Base-by-base conservation (phyloP, 2,113 vertebrate genomes). In the Montifringilla adamsi region DNA sequence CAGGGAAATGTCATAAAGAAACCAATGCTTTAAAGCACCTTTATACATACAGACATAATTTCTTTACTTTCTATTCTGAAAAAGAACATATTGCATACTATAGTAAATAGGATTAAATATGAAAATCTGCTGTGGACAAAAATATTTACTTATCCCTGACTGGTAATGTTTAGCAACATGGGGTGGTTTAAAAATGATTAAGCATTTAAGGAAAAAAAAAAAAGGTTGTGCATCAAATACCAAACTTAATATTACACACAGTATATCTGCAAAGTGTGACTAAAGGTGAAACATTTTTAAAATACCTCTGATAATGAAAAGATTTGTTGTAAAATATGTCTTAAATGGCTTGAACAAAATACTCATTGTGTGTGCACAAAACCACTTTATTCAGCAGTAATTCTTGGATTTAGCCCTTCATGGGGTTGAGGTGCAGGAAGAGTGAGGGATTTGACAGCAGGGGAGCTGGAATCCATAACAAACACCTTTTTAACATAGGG, bases 221-320 rank as follows among this genome's bases (percentile, higher is more conserved):
- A 27, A 60, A 11, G 13, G 2, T 35, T 78, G 37, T 79, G 30
- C 49, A 89, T 92, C 73, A 68, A 92, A 92, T 70, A 56, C 66
- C 20, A 75, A 73, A 66, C 37, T 82, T 78, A 87, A 63, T 93
- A 76, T 37, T 62, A 53, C 59, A 47, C 55, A 47, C 15, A 69
- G 50, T 63, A 55, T 85, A 83, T 91, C 50, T 83, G 70, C 62
- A 83, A 93, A 90, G 37, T 87, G 62, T 93, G 91, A 85, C 74
- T 73, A 93, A 95, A 67, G 55, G 62, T 2, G 7, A 93, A 96
- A 88, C 55, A 95, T 91, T 94, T 94, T 86, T 37, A 11, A 95
- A 95, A 95, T 95, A 77, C 70, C 68, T 95, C 59, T 90, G 75
- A 91, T 90, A 90, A 91, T 95, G 82, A 96, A 94, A 91, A 91